Evolutionary conservation across 2,888 invertebrate species (phyloP), one percentile per base, ranked within the genome.

Genomic region (Eulithis testata): DNA sequence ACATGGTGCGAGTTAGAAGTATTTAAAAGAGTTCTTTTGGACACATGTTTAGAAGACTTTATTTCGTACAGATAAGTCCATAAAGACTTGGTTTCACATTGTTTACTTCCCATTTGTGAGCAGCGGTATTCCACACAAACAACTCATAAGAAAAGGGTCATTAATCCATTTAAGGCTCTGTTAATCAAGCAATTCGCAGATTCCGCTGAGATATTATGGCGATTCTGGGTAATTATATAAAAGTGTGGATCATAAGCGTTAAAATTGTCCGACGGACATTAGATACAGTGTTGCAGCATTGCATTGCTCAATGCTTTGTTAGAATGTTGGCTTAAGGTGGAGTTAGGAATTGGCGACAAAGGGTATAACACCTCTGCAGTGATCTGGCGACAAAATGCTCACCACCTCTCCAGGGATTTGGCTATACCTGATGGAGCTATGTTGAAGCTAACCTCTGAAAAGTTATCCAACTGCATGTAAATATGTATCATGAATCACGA

Each of bases 211-310:
- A 37, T 40, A 40, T 27, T 37, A 63, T 54, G 21, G 14, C 37
- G 37, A n/a, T 56, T 47, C 47, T 21, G 11, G 8, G 44, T 47
- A 66, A 66, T 66, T 63, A 63, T 50, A 63, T 52, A 52, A 58
- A 51, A 63, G 63, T 63, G 67, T 67, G 66, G 63, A 60, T 67
- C 66, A 63, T 67, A 63, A 63, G 60, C 60, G 60, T 63, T 66
- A 53, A 60, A 45, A 63, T 63, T 50, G 52, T 45, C 47, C 36
- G 59, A 4, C 50, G 43, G 44, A 43, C 50, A 59, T 65, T 55
- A 60, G 55, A n/a, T 5, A 12, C 37, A 51, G 47, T 49, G 56
- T 50, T 37, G 52, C 52, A 11, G 53, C 44, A 31, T 49, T 31
- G 7, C 56, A 45, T 37, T 6, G 45, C 12, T 37, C 27, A 45